These are phyloP conservation scores for Pristionchus mayeri DNA, from an alignment of 2,888 invertebrate species.

Conservation along the genomic window DNA sequence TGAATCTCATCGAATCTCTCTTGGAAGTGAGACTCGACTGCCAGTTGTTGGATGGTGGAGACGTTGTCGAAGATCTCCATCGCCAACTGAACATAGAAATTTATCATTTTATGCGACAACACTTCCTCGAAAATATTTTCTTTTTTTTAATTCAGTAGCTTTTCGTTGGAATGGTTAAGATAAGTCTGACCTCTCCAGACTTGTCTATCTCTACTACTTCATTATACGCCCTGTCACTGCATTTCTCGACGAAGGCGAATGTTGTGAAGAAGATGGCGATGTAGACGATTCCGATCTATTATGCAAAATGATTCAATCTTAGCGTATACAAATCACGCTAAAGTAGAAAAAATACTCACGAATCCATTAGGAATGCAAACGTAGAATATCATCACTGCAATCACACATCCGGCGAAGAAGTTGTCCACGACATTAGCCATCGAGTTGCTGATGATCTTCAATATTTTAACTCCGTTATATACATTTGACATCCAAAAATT, in stretches of 20 bases:
- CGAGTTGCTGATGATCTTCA: neutral
- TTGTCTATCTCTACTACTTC: slow-evolving; percentile 38
- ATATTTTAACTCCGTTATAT: too few species aligned
- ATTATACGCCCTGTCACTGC: slow-evolving; percentile 21
- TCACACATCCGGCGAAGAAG: neutral
- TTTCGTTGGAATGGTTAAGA: too few species aligned
- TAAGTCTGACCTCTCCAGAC: slow-evolving; percentile 25
- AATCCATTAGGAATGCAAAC: neutral
- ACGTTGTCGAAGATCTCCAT: slow-evolving; percentile 40
- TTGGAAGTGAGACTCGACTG: slow-evolving; percentile 30
- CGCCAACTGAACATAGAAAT: neutral
- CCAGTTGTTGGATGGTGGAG: slow-evolving; percentile 35
- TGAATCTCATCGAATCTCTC: slow-evolving; percentile 41
- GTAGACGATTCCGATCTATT: slow-evolving; percentile 5
- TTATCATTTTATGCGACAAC: neutral
- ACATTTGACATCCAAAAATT: too few species aligned
- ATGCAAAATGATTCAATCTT: too few species aligned
- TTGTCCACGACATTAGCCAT: neutral
- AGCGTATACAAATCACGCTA: too few species aligned
- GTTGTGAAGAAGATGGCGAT: slow-evolving; percentile 10
- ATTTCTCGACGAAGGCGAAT: neutral
- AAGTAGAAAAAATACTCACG: neutral
- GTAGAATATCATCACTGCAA: neutral
- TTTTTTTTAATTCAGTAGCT: too few species aligned
- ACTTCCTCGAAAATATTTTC: too few species aligned